Evolutionary conservation across 2,888 invertebrate genomes (phyloP), one percentile per base, ranked within the genome.

Genomic region (Zaprionus obscuricornis): DNA sequence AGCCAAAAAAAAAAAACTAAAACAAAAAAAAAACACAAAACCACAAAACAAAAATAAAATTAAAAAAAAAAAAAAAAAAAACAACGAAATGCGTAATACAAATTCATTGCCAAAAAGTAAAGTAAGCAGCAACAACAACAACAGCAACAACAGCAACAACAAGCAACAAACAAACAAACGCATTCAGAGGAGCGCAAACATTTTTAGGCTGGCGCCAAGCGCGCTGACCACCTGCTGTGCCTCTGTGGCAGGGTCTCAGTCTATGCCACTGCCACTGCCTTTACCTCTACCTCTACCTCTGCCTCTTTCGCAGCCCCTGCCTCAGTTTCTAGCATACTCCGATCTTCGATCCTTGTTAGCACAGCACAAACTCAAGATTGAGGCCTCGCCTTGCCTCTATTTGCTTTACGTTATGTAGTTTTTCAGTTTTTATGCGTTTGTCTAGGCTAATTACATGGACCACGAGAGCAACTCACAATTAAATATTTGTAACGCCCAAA

Each of bases 401-500:
- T 77, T 77, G 74, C 56, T 26, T 43, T 46, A 11, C 13, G 18
- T 40, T 40, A 43, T 27, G 11, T 46, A n/a, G 24, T 22, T 26
- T 49, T 18, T 18, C 31, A 34, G 8, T 24, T 18, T 20, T 31
- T 24, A 33, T 46, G 34, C 54, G 52, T 74, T 63, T 62, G 63
- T 51, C 63, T 54, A 64, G 56, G 65, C 81, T 85, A 87, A 87
- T 85, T 85, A 83, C 72, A 81, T 69, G 75, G 66, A 54, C 67
- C 59, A 72, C 71, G 71, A 67, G 67, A 70, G 65, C 66, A 82
- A 71, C 67, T 70, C 78, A 85, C 78, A 86, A 88, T 87, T 83
- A 88, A 87, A 88, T 88, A 87, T 85, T 70, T 85, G 79, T 73
- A 72, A 85, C 88, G 88, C 88, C 87, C 75, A 37, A 14, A 33